A percentile compares a stretch with the other conserved stretches of the same genome.
Evolutionary conservation across 2,113 vertebrate genomes (phyloP).

Genomic region (Hemibagrus wyckioides): DNA sequence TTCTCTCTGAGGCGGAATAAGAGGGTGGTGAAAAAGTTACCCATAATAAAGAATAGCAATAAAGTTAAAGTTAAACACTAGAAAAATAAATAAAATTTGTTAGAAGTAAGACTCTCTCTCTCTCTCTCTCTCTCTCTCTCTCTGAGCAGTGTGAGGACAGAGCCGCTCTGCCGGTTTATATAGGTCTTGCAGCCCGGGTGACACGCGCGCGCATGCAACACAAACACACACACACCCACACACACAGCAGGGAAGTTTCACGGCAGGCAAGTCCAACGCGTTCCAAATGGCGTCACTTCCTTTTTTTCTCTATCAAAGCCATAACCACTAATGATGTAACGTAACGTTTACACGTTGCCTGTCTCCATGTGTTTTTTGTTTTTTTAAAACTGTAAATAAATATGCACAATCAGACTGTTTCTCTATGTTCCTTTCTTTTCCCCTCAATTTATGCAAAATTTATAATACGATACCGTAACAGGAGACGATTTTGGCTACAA

Average conservation of each 20-base stretch:
- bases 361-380: conserved; percentile 48
- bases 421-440: too few relatives aligned
- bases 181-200: too few relatives aligned
- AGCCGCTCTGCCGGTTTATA: not conserved
- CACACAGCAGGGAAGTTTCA: not conserved
- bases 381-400: conserved; percentile 49
- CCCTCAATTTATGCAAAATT: too few relatives aligned
- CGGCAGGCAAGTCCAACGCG: too few relatives aligned
- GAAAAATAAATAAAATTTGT: too few relatives aligned
- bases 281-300: too few relatives aligned
- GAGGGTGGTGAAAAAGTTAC: conserved; percentile 78
- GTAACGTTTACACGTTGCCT: not conserved
- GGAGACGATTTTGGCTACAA: not conserved
- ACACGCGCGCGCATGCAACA: too few relatives aligned
- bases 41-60: conserved; percentile 67
- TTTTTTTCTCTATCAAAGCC: conserved; percentile 50
- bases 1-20: conserved; percentile 77
- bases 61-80: not conserved
- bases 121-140: not conserved
- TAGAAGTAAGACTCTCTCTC: too few relatives aligned
- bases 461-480: too few relatives aligned
- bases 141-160: not conserved
- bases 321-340: conserved; percentile 42
- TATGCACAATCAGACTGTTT: not conserved
- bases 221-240: too few relatives aligned